A percentile compares a stretch with the other conserved stretches of the same genome.
Conservation (phyloP, 2,888 invertebrate genomes). For the Aphrophora alni region DNA sequence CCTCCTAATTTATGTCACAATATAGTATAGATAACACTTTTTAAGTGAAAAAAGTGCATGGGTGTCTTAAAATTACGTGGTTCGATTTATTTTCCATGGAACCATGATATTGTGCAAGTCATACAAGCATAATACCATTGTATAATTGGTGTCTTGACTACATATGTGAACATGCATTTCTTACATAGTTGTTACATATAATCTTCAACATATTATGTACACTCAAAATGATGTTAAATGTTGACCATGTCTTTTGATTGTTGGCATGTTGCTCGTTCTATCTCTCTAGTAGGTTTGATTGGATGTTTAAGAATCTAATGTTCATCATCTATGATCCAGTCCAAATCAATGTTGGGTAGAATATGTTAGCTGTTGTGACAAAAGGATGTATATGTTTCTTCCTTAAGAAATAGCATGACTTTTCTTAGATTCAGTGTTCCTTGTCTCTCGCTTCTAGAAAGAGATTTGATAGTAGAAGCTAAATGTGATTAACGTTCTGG, state of each 20-base stretch:
- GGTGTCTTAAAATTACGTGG: not conserved
- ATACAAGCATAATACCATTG: no score
- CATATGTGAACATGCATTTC: not conserved
- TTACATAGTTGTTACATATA: not conserved
- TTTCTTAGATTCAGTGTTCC: not conserved
- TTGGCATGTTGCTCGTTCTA: slow-evolving; percentile 24
- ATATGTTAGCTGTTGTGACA: not conserved
- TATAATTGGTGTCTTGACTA: not conserved
- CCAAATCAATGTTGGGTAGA: not conserved
- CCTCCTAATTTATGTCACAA: no score
- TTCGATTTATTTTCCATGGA: no score
- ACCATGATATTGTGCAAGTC: no score
- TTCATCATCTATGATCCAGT: not conserved
- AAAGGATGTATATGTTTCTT: not conserved
- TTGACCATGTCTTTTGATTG: slow-evolving; percentile 6
- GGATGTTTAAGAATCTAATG: not conserved
- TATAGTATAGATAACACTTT: no score
- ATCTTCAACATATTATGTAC: not conserved
- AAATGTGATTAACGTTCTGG: slow-evolving; percentile 11
- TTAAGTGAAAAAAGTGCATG: not conserved
- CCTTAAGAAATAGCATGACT: not conserved
- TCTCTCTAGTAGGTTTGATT: not conserved
- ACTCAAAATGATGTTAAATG: slow-evolving; percentile 21
- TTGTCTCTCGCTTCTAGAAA: not conserved
- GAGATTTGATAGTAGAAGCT: not conserved